phyloP scores from a whole-genome alignment of 1,140 invertebrate genomes.

The Macrostomum lignano region DNA sequence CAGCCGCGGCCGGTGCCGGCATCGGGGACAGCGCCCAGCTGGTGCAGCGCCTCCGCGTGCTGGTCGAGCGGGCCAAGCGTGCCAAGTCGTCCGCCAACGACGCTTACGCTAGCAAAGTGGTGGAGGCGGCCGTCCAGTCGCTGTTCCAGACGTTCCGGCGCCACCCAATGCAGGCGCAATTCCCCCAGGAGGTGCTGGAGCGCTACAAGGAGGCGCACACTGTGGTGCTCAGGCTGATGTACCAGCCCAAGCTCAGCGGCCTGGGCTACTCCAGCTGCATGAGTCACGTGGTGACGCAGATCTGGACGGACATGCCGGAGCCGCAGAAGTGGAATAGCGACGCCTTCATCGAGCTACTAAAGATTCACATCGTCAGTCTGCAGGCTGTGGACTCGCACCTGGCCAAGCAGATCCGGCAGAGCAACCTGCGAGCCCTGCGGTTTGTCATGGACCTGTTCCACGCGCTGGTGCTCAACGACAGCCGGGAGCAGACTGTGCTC shows the following conservation, averaged over 20 bases:
- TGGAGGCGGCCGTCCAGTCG: no score
- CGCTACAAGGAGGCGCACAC: constrained; percentile 5
- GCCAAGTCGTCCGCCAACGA: no score
- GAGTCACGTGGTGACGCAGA: not conserved
- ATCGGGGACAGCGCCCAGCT: no score
- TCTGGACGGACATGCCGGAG: not conserved
- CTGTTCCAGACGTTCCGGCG: no score
- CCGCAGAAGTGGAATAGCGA: constrained; percentile 6
- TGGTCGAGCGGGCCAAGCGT: no score
- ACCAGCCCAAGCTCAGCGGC: not conserved
- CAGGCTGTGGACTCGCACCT: constrained; percentile 32
- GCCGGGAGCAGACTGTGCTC: constrained; percentile 3
- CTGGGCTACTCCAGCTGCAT: no score
- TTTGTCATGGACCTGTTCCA: constrained; percentile 4
- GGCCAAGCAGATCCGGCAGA: constrained; percentile 43
- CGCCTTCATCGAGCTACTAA: constrained; percentile 5
- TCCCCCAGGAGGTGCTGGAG: constrained; percentile 5
- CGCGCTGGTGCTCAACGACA: not conserved
- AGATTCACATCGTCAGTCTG: constrained; percentile 3
- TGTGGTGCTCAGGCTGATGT: not conserved
- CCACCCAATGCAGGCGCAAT: no score
- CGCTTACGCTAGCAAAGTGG: no score
- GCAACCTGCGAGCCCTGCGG: constrained; percentile 36
- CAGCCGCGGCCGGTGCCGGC: no score
- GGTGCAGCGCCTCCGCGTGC: no score